These are phyloP conservation scores for Barypeithes pellucidus DNA, from an alignment of 2,888 invertebrate species.

Conservation along the genomic window DNA sequence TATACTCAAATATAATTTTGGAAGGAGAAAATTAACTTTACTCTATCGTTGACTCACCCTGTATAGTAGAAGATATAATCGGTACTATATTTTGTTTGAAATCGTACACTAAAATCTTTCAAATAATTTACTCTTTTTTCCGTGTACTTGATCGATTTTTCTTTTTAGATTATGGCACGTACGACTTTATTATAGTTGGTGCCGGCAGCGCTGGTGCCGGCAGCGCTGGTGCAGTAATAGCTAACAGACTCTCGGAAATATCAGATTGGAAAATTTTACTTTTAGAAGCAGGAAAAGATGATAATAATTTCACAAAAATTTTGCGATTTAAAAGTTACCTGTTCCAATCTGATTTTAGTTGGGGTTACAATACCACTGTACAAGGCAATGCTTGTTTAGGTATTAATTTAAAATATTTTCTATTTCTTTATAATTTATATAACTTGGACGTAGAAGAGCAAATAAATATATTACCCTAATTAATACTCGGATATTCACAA, in stretches of 20 bases:
- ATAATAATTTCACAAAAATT: constrained; percentile 33
- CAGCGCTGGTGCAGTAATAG: constrained; percentile 33
- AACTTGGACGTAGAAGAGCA: too few relatives aligned
- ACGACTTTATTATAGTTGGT: constrained; percentile 41
- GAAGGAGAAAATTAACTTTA: too few relatives aligned
- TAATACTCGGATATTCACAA: too few relatives aligned
- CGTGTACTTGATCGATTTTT: background rate
- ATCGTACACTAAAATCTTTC: too few relatives aligned
- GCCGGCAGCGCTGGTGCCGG: constrained; percentile 32
- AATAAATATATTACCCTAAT: too few relatives aligned
- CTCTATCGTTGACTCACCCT: too few relatives aligned
- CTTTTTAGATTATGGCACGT: constrained; percentile 42
- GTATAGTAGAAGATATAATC: too few relatives aligned
- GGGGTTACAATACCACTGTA: constrained; percentile 35
- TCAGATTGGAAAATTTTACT: constrained; percentile 34
- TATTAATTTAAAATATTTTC: background rate
- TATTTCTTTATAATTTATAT: too few relatives aligned
- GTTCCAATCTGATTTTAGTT: constrained; percentile 24
- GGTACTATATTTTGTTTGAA: too few relatives aligned
- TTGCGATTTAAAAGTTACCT: constrained; percentile 1
- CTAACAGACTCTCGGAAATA: constrained; percentile 38
- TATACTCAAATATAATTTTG: too few relatives aligned
- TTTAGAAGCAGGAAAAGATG: constrained; percentile 37
- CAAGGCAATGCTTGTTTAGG: constrained; percentile 33
- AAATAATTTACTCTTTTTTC: too few relatives aligned